Evolutionary conservation across 1,140 invertebrate species (phyloP), one percentile per base, ranked within the genome.

Genomic region (Arion vulgaris): DNA sequence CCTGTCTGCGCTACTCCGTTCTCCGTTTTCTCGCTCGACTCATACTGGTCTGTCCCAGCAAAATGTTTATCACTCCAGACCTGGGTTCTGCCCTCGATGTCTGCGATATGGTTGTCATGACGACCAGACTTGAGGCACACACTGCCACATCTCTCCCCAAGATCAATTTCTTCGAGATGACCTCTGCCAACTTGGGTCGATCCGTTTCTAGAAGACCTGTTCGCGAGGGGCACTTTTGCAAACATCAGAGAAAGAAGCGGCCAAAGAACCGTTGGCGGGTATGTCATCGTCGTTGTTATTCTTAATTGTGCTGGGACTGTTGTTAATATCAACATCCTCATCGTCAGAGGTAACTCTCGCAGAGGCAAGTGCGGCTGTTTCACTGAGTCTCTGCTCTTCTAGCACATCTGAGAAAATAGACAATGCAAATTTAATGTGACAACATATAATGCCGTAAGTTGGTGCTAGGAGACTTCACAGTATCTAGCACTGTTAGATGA

Each of bases 371-470:
- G 80, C 80, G 80, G 80, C 80, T 11, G 45, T 36, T 51, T 81
- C 80, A 49, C 80, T 81, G 4, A 81, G 28, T 38, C 74, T 81
- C 41, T 81, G 80, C 32, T 81, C 80, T 66, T 81, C 71, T 62
- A 28, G 15, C 17, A 74, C 32, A 34, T 81, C 80, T 81, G 80
- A 32, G 32, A 34, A 28, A 66, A 66, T 32, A 34, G 32, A 66
- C 5, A 7, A 32, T 15, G 45, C 19, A 19, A 19, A 49, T 11
- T 19, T 49, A 19, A 11, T 19, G 45, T 49, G 19, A 49, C 9
- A 19, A 9, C 9, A 19, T 49, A 49, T 49, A 49, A 49, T 49
- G 19, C 45, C 9, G 19, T 49, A 19, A 19, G 45, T 49, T 11
- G 19, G 19, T 49, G 9, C 9, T 49, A 9, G 45, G 19, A 49